Base-by-base conservation (phyloP, 2,113 vertebrate genomes). In the Hydrochoerus hydrochaeris region DNA sequence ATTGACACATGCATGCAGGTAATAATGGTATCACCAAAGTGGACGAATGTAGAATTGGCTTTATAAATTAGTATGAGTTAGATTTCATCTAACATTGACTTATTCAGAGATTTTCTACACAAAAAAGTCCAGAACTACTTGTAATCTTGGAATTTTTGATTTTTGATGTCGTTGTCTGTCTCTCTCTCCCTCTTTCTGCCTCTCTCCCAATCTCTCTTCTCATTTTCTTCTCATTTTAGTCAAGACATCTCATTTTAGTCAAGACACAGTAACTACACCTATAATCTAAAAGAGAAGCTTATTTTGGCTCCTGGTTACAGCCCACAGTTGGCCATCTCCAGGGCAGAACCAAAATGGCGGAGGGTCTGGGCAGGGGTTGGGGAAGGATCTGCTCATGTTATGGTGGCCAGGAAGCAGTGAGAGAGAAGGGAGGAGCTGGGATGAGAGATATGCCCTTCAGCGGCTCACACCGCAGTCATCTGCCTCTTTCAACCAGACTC, bases 11-110 rank as follows among this genome's bases (percentile, higher is more conserved):
- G 91, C 65, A 46, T 83, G n/a, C n/a, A 80, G 60, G 38, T 97
- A 95, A 96, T 84, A 97, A 95, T 95, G 92, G 97, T 94, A 93
- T 97, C n/a, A 82, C 11, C 69, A 13, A 86, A 71, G 1, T 93
- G 78, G 44, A 57, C 94, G 3, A 69, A 65, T 91, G 41, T 80
- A 91, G 90, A 71, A 46, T 46, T 84, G 94, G 75, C 38, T 95
- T 87, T 73, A 57, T 22, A 90, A 95, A 94, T 44, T 80, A 41
- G 24, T 49, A 12, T 0, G 2, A 81, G 1, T 87, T n/a, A n/a
- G 35, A 90, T n/a, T 69, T 90, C 92, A 94, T 88, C 46, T 52
- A 52, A 83, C 88, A 78, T 10, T 89, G 38, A 54, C 28, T 88
- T 82, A 3, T 30, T 30, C 16, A 91, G n/a, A 24, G 93, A 73